A percentile compares a stretch with the other conserved stretches of the same genome.
These are phyloP conservation scores for Caerostris darwini DNA, from an alignment of 1,140 invertebrate genomes.

Conservation along the genomic window DNA sequence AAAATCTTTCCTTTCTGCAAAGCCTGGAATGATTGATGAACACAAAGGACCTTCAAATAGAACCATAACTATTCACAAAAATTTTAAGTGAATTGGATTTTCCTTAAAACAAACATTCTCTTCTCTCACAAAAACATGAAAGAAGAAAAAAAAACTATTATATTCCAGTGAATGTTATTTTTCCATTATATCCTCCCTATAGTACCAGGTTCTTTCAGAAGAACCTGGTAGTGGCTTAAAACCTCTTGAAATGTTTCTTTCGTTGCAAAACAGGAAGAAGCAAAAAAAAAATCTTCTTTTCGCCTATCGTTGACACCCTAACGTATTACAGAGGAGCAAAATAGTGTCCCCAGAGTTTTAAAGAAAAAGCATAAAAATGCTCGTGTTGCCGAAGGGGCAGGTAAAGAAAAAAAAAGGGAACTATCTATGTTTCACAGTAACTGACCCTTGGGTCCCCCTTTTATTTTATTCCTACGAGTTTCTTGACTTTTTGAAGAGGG, in stretches of 20 bases:
- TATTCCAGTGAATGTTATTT: conserved; percentile 6
- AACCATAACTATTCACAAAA: background rate
- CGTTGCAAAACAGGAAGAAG: background rate
- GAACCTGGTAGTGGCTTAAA: background rate
- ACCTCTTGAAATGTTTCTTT: conserved; percentile 9
- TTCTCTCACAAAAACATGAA: background rate
- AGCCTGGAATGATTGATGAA: too few relatives aligned
- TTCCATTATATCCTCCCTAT: conserved; percentile 1
- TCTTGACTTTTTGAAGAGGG: conserved; percentile 42
- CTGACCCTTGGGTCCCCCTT: conserved; percentile 63
- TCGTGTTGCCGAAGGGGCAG: conserved; percentile 1
- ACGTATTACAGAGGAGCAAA: conserved; percentile 37
- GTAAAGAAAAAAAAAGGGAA: conserved; percentile 32
- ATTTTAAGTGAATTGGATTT: background rate
- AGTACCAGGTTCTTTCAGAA: background rate
- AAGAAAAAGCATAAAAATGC: conserved; percentile 49
- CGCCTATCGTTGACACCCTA: conserved; percentile 70
- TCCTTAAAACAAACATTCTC: background rate
- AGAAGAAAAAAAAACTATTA: background rate
- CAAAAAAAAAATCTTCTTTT: background rate
- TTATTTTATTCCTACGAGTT: conserved; percentile 62
- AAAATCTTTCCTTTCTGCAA: too few relatives aligned
- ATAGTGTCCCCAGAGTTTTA: conserved; percentile 56
- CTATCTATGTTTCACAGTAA: conserved; percentile 76
- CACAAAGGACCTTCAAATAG: too few relatives aligned